phyloP scores from a whole-genome alignment of 2,113 vertebrate species.

The Apus apus region DNA sequence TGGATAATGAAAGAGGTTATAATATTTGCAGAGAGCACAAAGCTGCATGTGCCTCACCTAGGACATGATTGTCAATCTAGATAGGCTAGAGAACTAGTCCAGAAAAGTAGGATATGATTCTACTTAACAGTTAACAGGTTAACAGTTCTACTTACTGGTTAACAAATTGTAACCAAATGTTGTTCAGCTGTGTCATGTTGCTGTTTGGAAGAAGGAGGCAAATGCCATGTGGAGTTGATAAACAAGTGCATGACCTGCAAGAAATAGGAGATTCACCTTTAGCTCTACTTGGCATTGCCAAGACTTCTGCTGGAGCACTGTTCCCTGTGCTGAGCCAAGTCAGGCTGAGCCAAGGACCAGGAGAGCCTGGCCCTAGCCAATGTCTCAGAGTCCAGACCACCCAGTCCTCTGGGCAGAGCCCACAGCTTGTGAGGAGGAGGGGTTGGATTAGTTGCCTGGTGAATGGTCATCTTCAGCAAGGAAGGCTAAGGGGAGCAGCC shows the following conservation, averaged over 20 bases:
- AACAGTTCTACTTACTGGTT: neutral
- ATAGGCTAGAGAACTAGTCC: neutral
- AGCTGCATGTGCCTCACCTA: neutral
- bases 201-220: neutral
- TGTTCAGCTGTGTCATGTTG: neutral
- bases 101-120: neutral
- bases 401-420: neutral
- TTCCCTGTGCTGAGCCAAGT: neutral
- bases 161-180: fast-evolving
- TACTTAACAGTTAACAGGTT: neutral
- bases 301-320: fast-evolving
- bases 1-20: neutral
- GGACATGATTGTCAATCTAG: neutral
- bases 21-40: neutral
- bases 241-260: neutral
- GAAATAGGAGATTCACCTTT: neutral
- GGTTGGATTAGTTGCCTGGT: neutral
- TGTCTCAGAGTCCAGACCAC: neutral
- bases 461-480: neutral
- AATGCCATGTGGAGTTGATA: neutral
- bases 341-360: neutral
- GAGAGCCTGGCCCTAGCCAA: fast-evolving
- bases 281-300: fast-evolving
- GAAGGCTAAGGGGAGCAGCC: neutral
- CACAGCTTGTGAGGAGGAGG: neutral